phyloP scores from a whole-genome alignment of 2,113 vertebrate species.

The Nibea coibor region DNA sequence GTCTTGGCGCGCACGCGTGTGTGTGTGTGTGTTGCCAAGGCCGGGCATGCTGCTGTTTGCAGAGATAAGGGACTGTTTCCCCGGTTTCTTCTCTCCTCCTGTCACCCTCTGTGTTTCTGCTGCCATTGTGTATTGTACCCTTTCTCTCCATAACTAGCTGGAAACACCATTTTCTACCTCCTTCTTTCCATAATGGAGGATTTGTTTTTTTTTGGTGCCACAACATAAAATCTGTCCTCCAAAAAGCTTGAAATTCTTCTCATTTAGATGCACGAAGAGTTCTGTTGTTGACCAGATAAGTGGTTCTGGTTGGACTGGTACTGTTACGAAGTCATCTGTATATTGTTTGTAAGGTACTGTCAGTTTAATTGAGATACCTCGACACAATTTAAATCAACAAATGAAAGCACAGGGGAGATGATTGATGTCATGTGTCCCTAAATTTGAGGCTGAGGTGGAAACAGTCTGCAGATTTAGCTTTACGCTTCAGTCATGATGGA shows the following conservation, averaged over 20 bases:
- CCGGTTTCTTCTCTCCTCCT: slow-evolving; percentile 68
- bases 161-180: slow-evolving; percentile 50
- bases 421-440: neutral
- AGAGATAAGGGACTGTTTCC: slow-evolving; percentile 79
- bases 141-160: slow-evolving; percentile 60
- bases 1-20: slow-evolving; percentile 62
- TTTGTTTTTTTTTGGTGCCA: slow-evolving; percentile 28
- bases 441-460: neutral
- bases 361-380: neutral
- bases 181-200: slow-evolving; percentile 54
- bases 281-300: slow-evolving; percentile 19
- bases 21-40: slow-evolving; percentile 67
- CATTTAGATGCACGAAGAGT: slow-evolving; percentile 21
- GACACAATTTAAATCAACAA: neutral
- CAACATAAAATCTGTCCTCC: neutral
- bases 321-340: neutral
- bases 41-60: slow-evolving; percentile 79
- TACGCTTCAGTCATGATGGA: neutral
- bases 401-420: neutral
- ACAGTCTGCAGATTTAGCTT: neutral
- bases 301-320: neutral
- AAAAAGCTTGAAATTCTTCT: slow-evolving; percentile 6
- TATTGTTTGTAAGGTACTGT: neutral
- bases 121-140: slow-evolving; percentile 70
- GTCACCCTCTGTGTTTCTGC: slow-evolving; percentile 68